phyloP scores from a whole-genome alignment of 2,888 invertebrate species.

The Phorcus lineatus region DNA sequence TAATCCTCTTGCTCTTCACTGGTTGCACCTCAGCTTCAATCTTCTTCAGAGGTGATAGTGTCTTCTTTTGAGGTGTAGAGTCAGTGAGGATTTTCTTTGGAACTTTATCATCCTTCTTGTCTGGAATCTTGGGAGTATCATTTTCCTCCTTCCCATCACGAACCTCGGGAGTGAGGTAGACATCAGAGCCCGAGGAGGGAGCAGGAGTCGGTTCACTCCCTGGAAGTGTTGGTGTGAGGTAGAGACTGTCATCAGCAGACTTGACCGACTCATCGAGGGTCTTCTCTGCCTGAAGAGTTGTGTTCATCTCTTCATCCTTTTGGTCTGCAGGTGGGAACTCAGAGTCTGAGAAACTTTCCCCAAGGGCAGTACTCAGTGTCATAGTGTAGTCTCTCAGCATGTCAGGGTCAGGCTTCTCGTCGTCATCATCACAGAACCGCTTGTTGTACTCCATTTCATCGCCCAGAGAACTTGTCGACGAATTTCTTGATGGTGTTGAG shows the following conservation, averaged over 20 bases:
- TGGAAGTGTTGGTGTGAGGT: constrained; percentile 50
- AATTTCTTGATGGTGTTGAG: constrained; percentile 63
- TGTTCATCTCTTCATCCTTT: constrained; percentile 46
- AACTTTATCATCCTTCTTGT: neutral
- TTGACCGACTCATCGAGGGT: constrained; percentile 7
- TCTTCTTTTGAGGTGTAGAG: neutral
- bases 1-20: neutral
- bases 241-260: constrained; percentile 51
- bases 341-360: constrained; percentile 49
- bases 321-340: constrained; percentile 42
- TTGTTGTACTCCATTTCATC: constrained; percentile 54
- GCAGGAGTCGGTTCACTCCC: neutral
- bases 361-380: constrained; percentile 60
- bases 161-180: constrained; percentile 34
- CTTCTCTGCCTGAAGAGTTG: constrained; percentile 50
- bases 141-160: neutral
- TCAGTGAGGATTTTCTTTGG: neutral
- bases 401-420: constrained; percentile 60
- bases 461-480: constrained; percentile 59
- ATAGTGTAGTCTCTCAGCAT: constrained; percentile 62
- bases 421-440: constrained; percentile 45
- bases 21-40: neutral
- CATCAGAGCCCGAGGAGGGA: constrained; percentile 31
- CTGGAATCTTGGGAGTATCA: neutral
- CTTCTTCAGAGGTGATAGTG: neutral